A percentile compares a stretch with the other conserved stretches of the same genome.
phyloP scores from a whole-genome alignment of 2,888 invertebrate genomes.

The Drosophila meridionalis region DNA sequence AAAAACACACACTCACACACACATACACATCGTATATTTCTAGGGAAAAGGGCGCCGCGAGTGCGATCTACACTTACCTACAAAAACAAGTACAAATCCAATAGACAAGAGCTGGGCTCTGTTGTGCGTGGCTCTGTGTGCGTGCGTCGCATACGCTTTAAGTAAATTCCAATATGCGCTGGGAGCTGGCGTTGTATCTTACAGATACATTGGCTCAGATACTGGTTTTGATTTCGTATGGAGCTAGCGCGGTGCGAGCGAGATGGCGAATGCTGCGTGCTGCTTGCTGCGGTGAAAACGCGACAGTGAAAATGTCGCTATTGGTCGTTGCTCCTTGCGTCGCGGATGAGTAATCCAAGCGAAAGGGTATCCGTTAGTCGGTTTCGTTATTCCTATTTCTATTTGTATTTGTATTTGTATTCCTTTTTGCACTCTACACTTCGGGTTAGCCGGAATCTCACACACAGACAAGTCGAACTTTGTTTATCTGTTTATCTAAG shows the following conservation, averaged over 20 bases:
- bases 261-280: constrained; percentile 20
- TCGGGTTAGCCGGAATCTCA: constrained; percentile 16
- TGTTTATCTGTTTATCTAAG: constrained; percentile 42
- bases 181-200: constrained; percentile 63
- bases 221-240: constrained; percentile 74
- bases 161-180: constrained; percentile 79
- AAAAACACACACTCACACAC: constrained; percentile 30
- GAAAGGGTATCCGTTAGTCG: constrained; percentile 32
- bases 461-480: constrained; percentile 10
- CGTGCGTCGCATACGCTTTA: constrained; percentile 66
- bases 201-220: constrained; percentile 76
- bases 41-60: constrained; percentile 47
- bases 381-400: neutral
- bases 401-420: neutral
- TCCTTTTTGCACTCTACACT: constrained; percentile 11
- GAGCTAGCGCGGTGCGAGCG: constrained; percentile 31
- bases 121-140: constrained; percentile 29
- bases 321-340: constrained; percentile 57
- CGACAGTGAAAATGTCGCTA: constrained; percentile 60
- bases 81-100: constrained; percentile 58
- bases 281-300: constrained; percentile 37
- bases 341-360: constrained; percentile 69
- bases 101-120: constrained; percentile 50
- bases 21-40: constrained; percentile 27
- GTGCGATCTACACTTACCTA: constrained; percentile 51